phyloP scores from a whole-genome alignment of 2,797 vertebrate species.

The Melanotaenia nigrans region DNA sequence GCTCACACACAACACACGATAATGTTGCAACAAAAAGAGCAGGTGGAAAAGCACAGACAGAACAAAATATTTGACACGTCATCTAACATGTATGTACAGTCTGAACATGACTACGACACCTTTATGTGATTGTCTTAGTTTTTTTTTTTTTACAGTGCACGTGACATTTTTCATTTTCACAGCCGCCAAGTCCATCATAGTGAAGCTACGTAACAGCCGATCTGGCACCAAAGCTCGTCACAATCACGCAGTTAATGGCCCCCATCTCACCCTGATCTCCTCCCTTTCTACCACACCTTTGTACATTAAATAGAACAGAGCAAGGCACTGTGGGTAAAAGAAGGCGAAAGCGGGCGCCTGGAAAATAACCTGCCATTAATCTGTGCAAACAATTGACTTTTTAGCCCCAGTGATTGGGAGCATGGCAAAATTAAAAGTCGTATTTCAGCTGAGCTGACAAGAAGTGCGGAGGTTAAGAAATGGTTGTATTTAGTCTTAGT shows the following conservation, averaged over 20 bases:
- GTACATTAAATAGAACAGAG: conserved; percentile 79
- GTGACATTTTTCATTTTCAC: conserved; percentile 54
- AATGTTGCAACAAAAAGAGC: conserved; percentile 54
- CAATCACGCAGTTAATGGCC: conserved; percentile 52
- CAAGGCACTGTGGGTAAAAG: conserved; percentile 80
- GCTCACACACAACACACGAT: conserved; percentile 36
- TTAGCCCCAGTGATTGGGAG: conserved; percentile 71
- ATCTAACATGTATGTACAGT: conserved; percentile 69
- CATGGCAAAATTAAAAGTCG: conserved; percentile 75
- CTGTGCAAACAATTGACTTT: conserved; percentile 82
- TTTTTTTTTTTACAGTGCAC: conserved; percentile 65
- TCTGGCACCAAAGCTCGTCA: conserved; percentile 48
- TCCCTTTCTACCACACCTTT: conserved; percentile 21
- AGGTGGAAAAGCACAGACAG: conserved; percentile 60
- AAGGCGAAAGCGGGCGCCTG: conserved; percentile 60
- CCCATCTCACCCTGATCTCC: conserved; percentile 1
- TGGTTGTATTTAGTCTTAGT: conserved; percentile 49
- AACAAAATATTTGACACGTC: conserved; percentile 39
- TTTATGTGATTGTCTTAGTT: conserved; percentile 63
- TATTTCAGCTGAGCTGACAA: conserved; percentile 72
- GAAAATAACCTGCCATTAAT: conserved; percentile 79
- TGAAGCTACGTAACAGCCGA: conserved; percentile 32
- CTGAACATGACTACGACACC: conserved; percentile 42
- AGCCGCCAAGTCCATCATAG: conserved; percentile 38
- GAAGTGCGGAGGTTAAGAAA: conserved; percentile 55